These are phyloP conservation scores for Nasonia oneida DNA, from an alignment of 2,888 invertebrate genomes.

Conservation along the genomic window DNA sequence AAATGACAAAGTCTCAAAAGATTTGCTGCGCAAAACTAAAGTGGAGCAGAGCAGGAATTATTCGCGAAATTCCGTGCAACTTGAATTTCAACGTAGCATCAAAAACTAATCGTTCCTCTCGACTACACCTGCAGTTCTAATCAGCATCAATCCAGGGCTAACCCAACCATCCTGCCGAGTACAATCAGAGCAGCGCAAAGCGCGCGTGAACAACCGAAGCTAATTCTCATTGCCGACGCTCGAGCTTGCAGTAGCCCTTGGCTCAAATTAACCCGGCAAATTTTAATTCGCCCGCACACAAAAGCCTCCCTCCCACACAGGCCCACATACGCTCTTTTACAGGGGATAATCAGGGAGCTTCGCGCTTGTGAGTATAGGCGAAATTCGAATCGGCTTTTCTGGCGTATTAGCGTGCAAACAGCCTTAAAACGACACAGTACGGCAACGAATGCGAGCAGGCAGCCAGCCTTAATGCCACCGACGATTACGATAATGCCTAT, in stretches of 20 bases:
- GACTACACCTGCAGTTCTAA: background rate
- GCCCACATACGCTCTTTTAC: background rate
- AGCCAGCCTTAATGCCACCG: conserved; percentile 8
- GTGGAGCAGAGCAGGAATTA: background rate
- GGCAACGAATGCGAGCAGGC: background rate
- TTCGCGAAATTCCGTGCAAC: background rate
- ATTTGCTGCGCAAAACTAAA: background rate
- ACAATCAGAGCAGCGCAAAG: background rate
- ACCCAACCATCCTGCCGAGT: background rate
- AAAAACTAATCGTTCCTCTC: background rate
- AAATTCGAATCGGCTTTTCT: background rate
- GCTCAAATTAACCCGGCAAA: background rate
- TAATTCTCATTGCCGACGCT: background rate
- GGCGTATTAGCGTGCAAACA: conserved; percentile 39
- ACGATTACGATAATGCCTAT: conserved; percentile 41
- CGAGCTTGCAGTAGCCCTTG: background rate
- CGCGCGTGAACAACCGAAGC: background rate
- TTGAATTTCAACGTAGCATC: background rate
- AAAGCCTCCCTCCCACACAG: background rate
- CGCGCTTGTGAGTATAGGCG: background rate
- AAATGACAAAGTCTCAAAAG: conserved; percentile 31
- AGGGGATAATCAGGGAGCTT: background rate
- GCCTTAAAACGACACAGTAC: conserved; percentile 28
- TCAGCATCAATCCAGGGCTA: background rate
- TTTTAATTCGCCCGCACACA: background rate